phyloP scores from a whole-genome alignment of 1,140 invertebrate genomes.

The Charaxes varanes region DNA sequence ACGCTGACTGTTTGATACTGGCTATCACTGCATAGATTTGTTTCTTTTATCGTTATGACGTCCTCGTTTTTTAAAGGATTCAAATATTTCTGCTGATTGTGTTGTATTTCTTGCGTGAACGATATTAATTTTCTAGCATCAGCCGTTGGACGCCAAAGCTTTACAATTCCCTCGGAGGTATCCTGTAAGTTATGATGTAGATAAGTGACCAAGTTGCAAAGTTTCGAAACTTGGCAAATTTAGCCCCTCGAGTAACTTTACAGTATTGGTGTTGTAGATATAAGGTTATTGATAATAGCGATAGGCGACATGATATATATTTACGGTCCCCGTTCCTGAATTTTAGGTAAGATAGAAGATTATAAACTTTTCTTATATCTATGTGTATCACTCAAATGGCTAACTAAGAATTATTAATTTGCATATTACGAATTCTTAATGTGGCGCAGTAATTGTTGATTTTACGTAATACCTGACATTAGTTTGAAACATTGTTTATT shows the following conservation, averaged over 20 bases:
- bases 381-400: no score
- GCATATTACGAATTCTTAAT: no score
- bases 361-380: no score
- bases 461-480: no score
- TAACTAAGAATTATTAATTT: no score
- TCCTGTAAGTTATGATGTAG: conserved; percentile 43
- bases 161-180: conserved; percentile 55
- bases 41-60: conserved; percentile 34
- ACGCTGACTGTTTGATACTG: conserved; percentile 59
- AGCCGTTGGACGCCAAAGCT: conserved; percentile 54
- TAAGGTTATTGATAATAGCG: conserved; percentile 18
- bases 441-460: no score
- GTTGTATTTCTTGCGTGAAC: conserved; percentile 52
- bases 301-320: conserved; percentile 8
- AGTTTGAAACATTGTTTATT: no score
- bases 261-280: conserved; percentile 17
- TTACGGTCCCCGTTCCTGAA: no score
- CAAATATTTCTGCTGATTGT: conserved; percentile 48
- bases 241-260: conserved; percentile 13
- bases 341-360: no score
- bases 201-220: conserved; percentile 27
- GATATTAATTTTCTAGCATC: conserved; percentile 54
- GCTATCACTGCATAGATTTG: conserved; percentile 35
- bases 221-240: conserved; percentile 18
- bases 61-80: conserved; percentile 21